These are phyloP conservation scores for Pitta sordida DNA, from an alignment of 2,113 vertebrate species.

Conservation along the genomic window DNA sequence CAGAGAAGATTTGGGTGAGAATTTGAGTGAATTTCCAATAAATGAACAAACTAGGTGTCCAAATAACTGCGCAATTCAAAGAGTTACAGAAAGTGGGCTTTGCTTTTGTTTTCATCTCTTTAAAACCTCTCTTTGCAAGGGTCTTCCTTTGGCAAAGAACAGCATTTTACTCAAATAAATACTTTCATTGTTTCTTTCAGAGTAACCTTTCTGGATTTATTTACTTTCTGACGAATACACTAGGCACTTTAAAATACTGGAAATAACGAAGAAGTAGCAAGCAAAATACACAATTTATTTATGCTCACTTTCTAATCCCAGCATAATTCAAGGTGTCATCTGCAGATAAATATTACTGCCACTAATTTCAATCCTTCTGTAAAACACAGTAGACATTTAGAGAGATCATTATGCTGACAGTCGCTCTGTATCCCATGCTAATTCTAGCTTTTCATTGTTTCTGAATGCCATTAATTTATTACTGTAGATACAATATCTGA, in stretches of 20 bases:
- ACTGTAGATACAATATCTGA: neutral
- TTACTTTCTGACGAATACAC: neutral
- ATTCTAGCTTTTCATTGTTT: neutral
- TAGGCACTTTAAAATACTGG: neutral
- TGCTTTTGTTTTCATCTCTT: neutral
- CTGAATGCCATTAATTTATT: neutral
- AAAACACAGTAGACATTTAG: neutral
- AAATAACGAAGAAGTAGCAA: neutral
- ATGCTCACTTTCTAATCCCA: neutral
- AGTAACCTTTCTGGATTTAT: neutral
- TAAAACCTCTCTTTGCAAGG: neutral
- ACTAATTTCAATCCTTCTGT: neutral
- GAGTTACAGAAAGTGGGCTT: neutral
- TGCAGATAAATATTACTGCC: neutral
- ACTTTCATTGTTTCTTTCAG: neutral
- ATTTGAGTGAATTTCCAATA: neutral
- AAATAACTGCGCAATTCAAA: neutral
- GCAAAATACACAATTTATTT: neutral
- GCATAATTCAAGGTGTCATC: neutral
- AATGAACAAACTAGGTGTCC: neutral
- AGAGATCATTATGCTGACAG: neutral
- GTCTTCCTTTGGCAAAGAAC: neutral
- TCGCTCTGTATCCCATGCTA: neutral
- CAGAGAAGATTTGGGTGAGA: neutral
- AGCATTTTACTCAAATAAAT: neutral